These are phyloP conservation scores for Proisotoma minuta DNA, from an alignment of 2,888 invertebrate species.

Conservation along the genomic window DNA sequence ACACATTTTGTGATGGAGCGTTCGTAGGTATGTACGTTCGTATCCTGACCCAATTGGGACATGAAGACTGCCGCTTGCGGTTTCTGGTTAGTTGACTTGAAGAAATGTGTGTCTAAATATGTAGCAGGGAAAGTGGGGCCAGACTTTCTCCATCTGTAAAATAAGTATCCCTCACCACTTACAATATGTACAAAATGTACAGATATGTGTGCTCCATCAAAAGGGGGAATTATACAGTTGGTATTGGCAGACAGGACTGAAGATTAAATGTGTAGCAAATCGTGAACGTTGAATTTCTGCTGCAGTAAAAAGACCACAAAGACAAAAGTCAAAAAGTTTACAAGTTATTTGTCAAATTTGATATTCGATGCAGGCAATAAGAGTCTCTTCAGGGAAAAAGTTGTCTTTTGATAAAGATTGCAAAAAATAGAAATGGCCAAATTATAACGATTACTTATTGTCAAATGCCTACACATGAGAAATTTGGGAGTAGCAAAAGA, in stretches of 20 bases:
- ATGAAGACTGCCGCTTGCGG: slow-evolving; percentile 5
- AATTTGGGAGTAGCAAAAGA: no score
- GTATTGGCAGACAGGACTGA: not conserved
- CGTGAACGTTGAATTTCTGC: not conserved
- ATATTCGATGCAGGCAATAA: no score
- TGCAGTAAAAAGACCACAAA: no score
- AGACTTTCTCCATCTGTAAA: not conserved
- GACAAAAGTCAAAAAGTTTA: no score
- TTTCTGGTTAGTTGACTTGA: slow-evolving; percentile 16
- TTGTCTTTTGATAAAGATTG: no score
- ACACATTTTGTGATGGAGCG: slow-evolving; percentile 3
- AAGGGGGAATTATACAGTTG: not conserved
- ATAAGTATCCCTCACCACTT: not conserved
- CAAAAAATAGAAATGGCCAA: no score
- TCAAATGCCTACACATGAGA: no score
- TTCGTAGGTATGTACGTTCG: no score
- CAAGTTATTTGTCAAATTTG: no score
- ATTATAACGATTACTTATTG: no score
- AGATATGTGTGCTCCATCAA: not conserved
- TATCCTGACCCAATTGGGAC: no score
- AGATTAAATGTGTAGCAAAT: not conserved
- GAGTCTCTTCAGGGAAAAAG: no score
- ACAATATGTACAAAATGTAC: not conserved
- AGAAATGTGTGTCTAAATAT: slow-evolving; percentile 8
- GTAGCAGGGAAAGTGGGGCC: not conserved